Percentiles rank a stretch among this genome's conserved stretches.
Evolutionary conservation across 2,113 vertebrate genomes (phyloP).

Genomic region (Zingel zingel): DNA sequence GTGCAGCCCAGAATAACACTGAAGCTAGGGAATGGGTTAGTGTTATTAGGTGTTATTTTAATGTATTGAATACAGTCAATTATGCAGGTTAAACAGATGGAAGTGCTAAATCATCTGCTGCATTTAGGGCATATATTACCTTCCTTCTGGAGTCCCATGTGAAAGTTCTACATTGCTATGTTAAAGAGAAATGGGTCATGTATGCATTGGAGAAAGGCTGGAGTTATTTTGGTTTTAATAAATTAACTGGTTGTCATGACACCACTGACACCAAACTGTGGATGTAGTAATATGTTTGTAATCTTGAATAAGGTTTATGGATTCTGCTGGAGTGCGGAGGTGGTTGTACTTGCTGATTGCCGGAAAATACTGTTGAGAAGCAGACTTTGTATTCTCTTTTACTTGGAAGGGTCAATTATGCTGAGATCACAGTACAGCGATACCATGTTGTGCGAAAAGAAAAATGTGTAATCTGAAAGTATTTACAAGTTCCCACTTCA

Average conservation of each 20-base stretch:
- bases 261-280: slow-evolving; percentile 27
- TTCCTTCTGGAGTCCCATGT: slow-evolving; percentile 34
- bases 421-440: background rate
- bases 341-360: background rate
- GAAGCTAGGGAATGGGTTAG: slow-evolving; percentile 1
- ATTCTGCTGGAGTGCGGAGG: background rate
- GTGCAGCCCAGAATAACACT: background rate
- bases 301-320: background rate
- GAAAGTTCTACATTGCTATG: slow-evolving; percentile 38
- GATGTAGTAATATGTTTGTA: background rate
- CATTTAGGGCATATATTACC: slow-evolving; percentile 50
- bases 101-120: slow-evolving; percentile 58
- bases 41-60: slow-evolving; percentile 20
- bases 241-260: slow-evolving; percentile 42
- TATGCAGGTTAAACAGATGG: slow-evolving; percentile 64
- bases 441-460: background rate
- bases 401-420: background rate
- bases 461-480: background rate
- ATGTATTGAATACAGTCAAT: slow-evolving; percentile 43
- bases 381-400: background rate
- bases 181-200: slow-evolving; percentile 63
- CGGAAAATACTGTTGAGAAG: background rate
- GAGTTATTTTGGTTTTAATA: slow-evolving; percentile 52
- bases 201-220: slow-evolving; percentile 37
- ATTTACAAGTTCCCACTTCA: background rate